Evolutionary conservation across 2,888 invertebrate genomes (phyloP), one percentile per base, ranked within the genome.

Genomic region (Acrobasis suavella): DNA sequence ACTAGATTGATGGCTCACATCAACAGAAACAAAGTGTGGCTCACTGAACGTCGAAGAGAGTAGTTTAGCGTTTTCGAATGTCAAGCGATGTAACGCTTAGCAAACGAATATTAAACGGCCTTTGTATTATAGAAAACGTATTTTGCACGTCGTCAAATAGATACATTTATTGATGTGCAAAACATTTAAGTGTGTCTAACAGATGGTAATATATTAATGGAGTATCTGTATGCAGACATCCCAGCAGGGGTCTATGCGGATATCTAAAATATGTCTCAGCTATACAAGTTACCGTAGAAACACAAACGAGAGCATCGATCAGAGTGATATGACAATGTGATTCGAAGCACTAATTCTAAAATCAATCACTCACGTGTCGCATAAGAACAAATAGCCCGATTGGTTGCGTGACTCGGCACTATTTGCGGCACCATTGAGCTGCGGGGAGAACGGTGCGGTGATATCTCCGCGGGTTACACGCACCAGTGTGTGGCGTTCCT

Each of bases 1-100:
- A 83, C 83, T 77, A 86, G 84, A 87, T 87, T 85, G 87, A 88
- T 83, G 62, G 79, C 76, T 76, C 71, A 78, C 81, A 81, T 78
- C 75, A 70, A 69, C 69, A 73, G 73, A 74, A 75, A 80, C 78
- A 75, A 78, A 81, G 74, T 72, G 72, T 70, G 74, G 71, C 76
- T 71, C 72, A 72, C 68, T 72, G 42, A 56, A 56, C 56, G 42
- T 42, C 56, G 46, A 42, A 17, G 14, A 56, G 56, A 56, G 17
- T 46, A 42, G 56, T 56, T 56, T 56, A 56, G 42, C 42, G 42
- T 17, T 46, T 56, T 59, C 62, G 56, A 62, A 52, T 62, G 38
- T 50, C 62, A 37, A 55, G 49, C 38, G 9, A 55, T 49, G 55
- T 42, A 42, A 56, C 42, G 56, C 17, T 56, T 42, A 22, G 56